Evolutionary conservation across 2,797 vertebrate genomes (phyloP).

Genomic region (Rhincodon typus): DNA sequence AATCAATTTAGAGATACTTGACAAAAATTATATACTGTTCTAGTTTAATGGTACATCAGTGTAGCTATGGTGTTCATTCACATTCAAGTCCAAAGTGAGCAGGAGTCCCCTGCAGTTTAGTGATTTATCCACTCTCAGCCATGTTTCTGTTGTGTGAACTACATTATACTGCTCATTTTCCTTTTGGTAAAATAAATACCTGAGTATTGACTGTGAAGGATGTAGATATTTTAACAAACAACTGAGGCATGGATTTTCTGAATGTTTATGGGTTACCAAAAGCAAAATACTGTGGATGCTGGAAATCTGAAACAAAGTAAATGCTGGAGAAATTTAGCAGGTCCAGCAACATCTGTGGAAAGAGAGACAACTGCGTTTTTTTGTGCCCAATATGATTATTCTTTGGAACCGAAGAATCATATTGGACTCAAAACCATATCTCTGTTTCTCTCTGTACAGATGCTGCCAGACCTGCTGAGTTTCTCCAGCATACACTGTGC

Average conservation of each 20-base stretch:
- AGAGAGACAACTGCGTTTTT: too few relatives aligned
- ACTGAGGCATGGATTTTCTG: background rate
- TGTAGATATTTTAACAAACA: background rate
- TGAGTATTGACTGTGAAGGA: too few relatives aligned
- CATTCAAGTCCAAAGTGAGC: background rate
- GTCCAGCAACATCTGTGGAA: too few relatives aligned
- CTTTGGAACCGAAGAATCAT: too few relatives aligned
- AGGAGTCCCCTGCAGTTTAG: background rate
- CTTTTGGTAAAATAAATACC: background rate
- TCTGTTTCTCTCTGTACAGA: too few relatives aligned
- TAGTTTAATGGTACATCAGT: background rate
- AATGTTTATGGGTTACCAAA: background rate
- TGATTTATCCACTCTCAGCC: background rate
- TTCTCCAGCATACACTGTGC: too few relatives aligned
- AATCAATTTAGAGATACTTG: background rate
- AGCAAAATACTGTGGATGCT: too few relatives aligned
- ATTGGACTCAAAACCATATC: too few relatives aligned
- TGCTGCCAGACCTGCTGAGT: too few relatives aligned
- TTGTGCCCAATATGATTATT: too few relatives aligned
- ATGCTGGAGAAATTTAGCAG: too few relatives aligned
- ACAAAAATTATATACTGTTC: background rate
- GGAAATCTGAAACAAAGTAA: too few relatives aligned
- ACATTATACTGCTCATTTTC: background rate
- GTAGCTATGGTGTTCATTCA: constrained; percentile 4
- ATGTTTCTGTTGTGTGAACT: background rate